phyloP scores from a whole-genome alignment of 1,140 invertebrate genomes.

The Ericerus pela region DNA sequence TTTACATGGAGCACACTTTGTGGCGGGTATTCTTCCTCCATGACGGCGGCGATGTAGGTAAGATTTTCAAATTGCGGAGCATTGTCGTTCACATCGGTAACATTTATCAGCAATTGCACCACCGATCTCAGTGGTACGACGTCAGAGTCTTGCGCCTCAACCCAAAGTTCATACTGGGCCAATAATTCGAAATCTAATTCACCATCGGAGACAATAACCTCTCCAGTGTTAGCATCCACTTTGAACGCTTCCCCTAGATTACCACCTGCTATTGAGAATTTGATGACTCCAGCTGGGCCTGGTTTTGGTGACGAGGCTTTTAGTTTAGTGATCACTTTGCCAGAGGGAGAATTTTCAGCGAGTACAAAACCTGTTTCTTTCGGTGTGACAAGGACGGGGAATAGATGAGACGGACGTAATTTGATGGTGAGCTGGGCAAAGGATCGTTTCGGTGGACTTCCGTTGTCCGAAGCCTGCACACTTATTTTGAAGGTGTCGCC shows the following conservation, averaged over 20 bases:
- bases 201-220: slow-evolving; percentile 54
- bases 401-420: slow-evolving; percentile 51
- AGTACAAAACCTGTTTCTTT: slow-evolving; percentile 55
- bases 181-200: slow-evolving; percentile 79
- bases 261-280: slow-evolving; percentile 78
- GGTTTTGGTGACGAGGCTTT: slow-evolving; percentile 56
- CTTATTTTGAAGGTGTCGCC: slow-evolving; percentile 50
- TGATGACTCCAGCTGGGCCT: slow-evolving; percentile 45
- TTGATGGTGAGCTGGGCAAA: slow-evolving; percentile 51
- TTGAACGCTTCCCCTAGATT: slow-evolving; percentile 71
- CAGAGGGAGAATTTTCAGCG: slow-evolving; percentile 59
- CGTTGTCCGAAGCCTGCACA: slow-evolving; percentile 55
- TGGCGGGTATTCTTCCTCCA: slow-evolving; percentile 73
- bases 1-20: slow-evolving; percentile 56
- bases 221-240: slow-evolving; percentile 62
- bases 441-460: slow-evolving; percentile 42
- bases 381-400: slow-evolving; percentile 54
- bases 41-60: slow-evolving; percentile 67
- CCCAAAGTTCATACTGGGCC: slow-evolving; percentile 75
- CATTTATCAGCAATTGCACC: slow-evolving; percentile 60
- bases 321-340: slow-evolving; percentile 52
- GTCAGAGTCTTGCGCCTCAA: slow-evolving; percentile 76
- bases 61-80: slow-evolving; percentile 60
- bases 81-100: slow-evolving; percentile 86
- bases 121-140: slow-evolving; percentile 60